Evolutionary conservation across 2,113 vertebrate genomes (phyloP), one percentile per base, ranked within the genome.

Genomic region (Mirounga angustirostris): DNA sequence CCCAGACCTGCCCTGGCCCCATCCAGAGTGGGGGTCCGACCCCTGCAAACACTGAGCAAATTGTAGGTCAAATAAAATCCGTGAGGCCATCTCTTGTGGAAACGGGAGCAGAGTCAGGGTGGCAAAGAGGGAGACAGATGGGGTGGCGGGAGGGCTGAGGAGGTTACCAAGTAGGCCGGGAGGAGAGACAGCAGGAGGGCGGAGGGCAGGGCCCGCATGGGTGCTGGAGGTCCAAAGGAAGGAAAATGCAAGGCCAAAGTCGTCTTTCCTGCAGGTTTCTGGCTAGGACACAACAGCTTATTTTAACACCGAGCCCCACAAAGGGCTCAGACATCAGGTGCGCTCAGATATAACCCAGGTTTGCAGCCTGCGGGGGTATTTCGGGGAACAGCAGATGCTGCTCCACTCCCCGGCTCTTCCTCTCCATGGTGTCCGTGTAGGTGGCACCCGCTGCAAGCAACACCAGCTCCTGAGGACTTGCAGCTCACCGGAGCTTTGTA

Each of bases 391-490:
- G 54, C 97, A 84, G 30, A 21, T 36, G 65, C 90, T 30, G 69
- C 88, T 22, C 10, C 1, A 1, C 0, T n/a, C 26, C 36, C 50
- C 22, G 0, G 4, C 56, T 24, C 26, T 88, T 43, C 40, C 59
- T 54, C 30, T 24, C 61, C 3, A 0, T 2, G 58, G 18, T 7
- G 12, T 19, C 86, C 4, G 18, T 0, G 46, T 76, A 91, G 92
- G 91, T 94, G 89, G 50, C 46, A 12, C 43, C 21, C 0, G 3
- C 52, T 0, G 13, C 43, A 1, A 0, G 0, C 21, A 2, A 2
- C 40, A 2, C n/a, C 12, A 4, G 40, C 40, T 79, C 71, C 65
- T 5, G 12, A 33, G 81, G 65, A 84, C n/a, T n/a, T 4, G 56
- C 56, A 16, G 71, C 88, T 30, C 28, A 56, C 33, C 2, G 7